Evolutionary conservation across 35 echinoderm and acorn worm species (phyloP).

Genomic region (Ophioderma brevispina): DNA sequence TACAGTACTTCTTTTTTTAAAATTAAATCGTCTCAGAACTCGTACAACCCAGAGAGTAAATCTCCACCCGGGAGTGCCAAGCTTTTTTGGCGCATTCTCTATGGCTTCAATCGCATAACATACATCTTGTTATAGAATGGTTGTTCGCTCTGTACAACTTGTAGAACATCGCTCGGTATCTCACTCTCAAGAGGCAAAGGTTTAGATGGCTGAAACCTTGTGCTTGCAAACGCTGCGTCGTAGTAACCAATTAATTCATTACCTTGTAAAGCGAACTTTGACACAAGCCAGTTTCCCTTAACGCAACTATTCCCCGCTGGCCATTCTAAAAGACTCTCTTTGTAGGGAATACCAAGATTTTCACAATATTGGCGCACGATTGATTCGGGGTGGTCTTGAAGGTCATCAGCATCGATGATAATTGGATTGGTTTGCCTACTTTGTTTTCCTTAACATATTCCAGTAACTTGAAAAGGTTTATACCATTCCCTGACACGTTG

Average conservation of each 20-base stretch:
- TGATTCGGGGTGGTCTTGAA: constrained; percentile 27
- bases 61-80: no score
- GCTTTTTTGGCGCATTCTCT: no score
- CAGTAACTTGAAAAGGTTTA: neutral
- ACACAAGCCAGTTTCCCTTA: neutral
- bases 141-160: neutral
- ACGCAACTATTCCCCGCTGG: neutral
- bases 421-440: neutral
- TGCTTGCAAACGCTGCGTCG: neutral
- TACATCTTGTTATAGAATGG: neutral
- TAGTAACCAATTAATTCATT: neutral
- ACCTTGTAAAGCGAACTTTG: neutral
- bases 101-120: neutral
- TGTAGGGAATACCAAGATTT: constrained; percentile 46
- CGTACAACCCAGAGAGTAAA: no score
- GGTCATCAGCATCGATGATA: constrained; percentile 47
- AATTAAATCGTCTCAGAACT: no score
- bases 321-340: constrained; percentile 45
- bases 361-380: constrained; percentile 41
- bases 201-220: neutral
- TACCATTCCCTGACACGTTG: neutral
- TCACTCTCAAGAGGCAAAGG: neutral
- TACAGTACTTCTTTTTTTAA: no score
- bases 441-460: constrained; percentile 7
- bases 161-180: neutral